Base-by-base conservation (phyloP, 1,140 invertebrate species). In the Sarcophaga peregrina region DNA sequence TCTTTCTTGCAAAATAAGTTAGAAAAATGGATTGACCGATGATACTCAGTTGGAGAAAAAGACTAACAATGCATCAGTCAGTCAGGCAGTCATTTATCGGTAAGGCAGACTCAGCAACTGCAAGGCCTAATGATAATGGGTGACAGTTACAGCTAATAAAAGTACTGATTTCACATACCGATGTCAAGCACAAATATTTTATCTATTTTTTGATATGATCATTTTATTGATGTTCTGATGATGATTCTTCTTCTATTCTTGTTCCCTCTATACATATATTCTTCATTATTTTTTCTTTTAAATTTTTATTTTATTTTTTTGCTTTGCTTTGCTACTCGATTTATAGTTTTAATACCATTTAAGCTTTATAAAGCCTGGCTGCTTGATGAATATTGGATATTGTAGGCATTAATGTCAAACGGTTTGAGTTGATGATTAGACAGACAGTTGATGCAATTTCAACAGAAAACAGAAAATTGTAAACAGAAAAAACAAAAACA, bases 131-230 rank as follows among this genome's bases (percentile, higher is more conserved):
- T 68, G 62, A 68, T 68, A 25, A 78, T 52, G 75, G 75, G 75
- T 78, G 75, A 78, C 75, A 78, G 75, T 78, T 78, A 78, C 47
- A 50, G 75, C 47, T 17, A 78, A 52, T 78, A 78, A 78, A 78
- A 78, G 75, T 78, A 78, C 47, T 78, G 46, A 78, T 78, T 50
- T 50, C 75, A 50, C 75, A 78, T 78, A 78, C 75, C 75, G 50
- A 78, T 78, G 75, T 78, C 75, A 78, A 52, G 8, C n/a, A 9
- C 10, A 50, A 78, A 78, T 78, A 78, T 78, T 78, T 78, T 50
- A 78, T 52, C 47, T 78, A 78, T 78, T 78, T 78, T 68, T 20
- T 20, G 62, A 68, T 68, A 68, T 68, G 62, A 68, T 20, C 8
- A 6, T 68, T 68, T 68, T 68, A 68, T 68, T 68, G 62, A 68